Base-by-base conservation (phyloP, 2,888 invertebrate genomes). In the Drosophila dives region DNA sequence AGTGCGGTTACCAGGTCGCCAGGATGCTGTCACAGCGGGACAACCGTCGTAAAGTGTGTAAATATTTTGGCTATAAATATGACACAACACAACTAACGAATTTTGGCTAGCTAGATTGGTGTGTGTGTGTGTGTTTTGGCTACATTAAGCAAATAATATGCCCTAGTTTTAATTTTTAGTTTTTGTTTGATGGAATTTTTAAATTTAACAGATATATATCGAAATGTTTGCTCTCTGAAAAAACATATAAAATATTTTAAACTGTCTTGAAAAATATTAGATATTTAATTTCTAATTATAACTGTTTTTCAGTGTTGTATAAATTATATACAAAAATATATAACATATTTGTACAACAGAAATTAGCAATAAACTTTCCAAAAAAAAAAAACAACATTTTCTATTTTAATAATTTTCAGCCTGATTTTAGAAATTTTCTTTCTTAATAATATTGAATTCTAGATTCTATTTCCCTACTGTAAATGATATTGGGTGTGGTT, bases 41-140 rank as follows among this genome's bases (percentile, higher is more conserved):
- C 67, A 75, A 75, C 58, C 59, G 38, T 42, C 11, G 36, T 55
- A 67, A 75, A 81, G 77, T 80, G 75, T 80, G 81, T 90, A 87
- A 92, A 92, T 91, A 92, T 91, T 91, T 90, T 76, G 79, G 66
- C 59, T 63, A 54, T 72, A 72, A 81, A 77, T 78, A 69, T 78
- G 81, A 81, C 78, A 78, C 81, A 78, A 78, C 62, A 79, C 5
- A 32, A 15, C 50, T 20, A 34, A 32, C 23, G 11, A 20, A 29
- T 42, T n/a, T 8, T 8, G 23, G 7, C 45, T 45, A 15, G 8
- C 45, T 23, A 15, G 3, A 23, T 45, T 15, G 0, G 40, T 40
- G 36, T 29, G n/a, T 15, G 38, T n/a, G 20, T 26, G 26, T 29
- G 29, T 29, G 29, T 29, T 38, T 15, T 8, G 11, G 15, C n/a